Conservation (phyloP, 2,888 invertebrate species). For the Apotomis turbidana region DNA sequence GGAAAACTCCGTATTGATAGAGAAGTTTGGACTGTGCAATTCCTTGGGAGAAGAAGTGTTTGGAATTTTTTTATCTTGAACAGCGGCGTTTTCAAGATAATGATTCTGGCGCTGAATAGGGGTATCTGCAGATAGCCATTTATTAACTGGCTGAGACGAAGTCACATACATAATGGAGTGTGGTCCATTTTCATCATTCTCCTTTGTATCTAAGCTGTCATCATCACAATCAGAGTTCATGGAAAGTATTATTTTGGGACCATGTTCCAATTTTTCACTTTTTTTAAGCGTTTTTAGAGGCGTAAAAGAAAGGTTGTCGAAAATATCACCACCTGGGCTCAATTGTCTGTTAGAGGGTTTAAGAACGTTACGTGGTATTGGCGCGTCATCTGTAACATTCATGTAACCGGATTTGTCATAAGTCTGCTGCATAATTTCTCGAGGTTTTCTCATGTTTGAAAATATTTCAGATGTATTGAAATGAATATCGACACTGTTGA, state of each 20-base stretch:
- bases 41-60: constrained; percentile 79
- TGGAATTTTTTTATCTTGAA: constrained; percentile 70
- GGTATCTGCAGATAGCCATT: constrained; percentile 62
- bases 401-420: constrained; percentile 64
- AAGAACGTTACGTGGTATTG: constrained; percentile 58
- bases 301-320: constrained; percentile 75
- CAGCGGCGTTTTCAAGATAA: constrained; percentile 56
- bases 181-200: constrained; percentile 66
- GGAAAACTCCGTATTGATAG: constrained; percentile 77
- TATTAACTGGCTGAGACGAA: constrained; percentile 63
- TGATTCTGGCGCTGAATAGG: constrained; percentile 54
- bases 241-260: constrained; percentile 70
- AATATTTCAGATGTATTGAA: constrained; percentile 76
- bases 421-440: constrained; percentile 61
- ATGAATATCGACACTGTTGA: constrained; percentile 61
- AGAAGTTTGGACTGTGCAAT: constrained; percentile 74
- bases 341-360: constrained; percentile 67
- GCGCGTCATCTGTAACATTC: constrained; percentile 43
- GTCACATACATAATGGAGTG: constrained; percentile 69
- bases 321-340: constrained; percentile 60
- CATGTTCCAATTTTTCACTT: constrained; percentile 67
- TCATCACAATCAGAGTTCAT: constrained; percentile 73
- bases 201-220: constrained; percentile 65
- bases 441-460: constrained; percentile 62
- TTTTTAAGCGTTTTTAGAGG: constrained; percentile 66